Evolutionary conservation across 2,797 vertebrate genomes (phyloP).

Genomic region (Rhynchonycteris naso): DNA sequence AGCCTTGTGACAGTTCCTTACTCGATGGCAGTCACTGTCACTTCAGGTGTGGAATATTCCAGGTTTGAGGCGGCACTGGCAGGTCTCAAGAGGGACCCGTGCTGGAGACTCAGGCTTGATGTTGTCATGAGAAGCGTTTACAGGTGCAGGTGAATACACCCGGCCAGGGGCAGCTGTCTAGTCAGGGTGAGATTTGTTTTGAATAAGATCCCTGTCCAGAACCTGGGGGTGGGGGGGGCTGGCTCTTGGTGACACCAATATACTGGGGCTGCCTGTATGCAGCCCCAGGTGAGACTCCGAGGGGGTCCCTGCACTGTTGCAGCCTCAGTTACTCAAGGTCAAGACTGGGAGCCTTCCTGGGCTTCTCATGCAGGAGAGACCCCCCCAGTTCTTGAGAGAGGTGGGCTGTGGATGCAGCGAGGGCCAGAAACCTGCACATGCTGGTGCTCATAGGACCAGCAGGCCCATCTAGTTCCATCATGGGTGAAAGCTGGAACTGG

Average conservation of each 20-base stretch:
- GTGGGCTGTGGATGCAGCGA: background rate
- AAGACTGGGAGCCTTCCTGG: background rate
- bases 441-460: fast-evolving
- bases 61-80: background rate
- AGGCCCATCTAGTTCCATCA: too few species aligned
- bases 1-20: background rate
- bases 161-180: background rate
- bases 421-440: background rate
- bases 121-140: background rate
- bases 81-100: too few species aligned
- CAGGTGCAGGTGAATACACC: background rate
- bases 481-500: fast-evolving
- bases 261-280: too few species aligned
- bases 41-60: fast-evolving
- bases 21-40: background rate
- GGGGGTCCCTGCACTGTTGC: background rate
- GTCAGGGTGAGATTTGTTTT: background rate
- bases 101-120: fast-evolving
- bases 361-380: background rate
- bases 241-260: too few species aligned
- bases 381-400: background rate
- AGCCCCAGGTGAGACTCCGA: background rate
- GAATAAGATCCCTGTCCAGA: fast-evolving
- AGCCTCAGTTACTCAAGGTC: background rate
- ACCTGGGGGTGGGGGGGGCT: too few species aligned